Conservation (phyloP, 1,140 invertebrate genomes). For the Parasteatoda tepidariorum region DNA sequence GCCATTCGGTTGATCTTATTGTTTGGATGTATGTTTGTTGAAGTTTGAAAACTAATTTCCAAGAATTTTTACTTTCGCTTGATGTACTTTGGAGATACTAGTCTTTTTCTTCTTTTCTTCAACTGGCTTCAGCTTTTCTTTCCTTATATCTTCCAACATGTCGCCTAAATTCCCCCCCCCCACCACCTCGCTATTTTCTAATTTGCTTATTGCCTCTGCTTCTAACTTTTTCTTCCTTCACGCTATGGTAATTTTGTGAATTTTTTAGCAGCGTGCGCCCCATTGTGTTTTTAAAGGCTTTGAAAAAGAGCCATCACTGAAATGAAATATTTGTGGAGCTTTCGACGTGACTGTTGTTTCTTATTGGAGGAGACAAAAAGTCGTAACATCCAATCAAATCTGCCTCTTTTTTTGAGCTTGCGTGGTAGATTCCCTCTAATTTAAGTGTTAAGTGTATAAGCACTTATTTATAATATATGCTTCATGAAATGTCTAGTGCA, state of each 20-base stretch:
- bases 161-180: conserved; percentile 10
- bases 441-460: background rate
- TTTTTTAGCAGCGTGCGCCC: conserved; percentile 23
- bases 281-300: conserved; percentile 8
- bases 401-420: conserved; percentile 11
- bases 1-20: conserved; percentile 53
- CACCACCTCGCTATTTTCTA: conserved; percentile 28
- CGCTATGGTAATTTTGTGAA: conserved; percentile 50
- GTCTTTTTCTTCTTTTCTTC: conserved; percentile 25
- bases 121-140: background rate
- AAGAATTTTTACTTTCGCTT: conserved; percentile 59
- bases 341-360: background rate
- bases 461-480: too few species aligned
- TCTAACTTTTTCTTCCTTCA: conserved; percentile 56
- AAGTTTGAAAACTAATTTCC: conserved; percentile 61
- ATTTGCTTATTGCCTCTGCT: conserved; percentile 56
- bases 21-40: conserved; percentile 60
- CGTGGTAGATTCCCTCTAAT: background rate
- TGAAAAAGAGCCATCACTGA: conserved; percentile 2
- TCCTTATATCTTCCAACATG: conserved; percentile 1
- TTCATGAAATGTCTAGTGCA: too few species aligned
- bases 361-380: conserved; percentile 14
- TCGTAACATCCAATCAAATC: conserved; percentile 41
- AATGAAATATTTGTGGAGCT: conserved; percentile 25
- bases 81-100: conserved; percentile 33